Conservation (phyloP, 2,888 invertebrate species). For the Mesopsocus fuscifrons region DNA sequence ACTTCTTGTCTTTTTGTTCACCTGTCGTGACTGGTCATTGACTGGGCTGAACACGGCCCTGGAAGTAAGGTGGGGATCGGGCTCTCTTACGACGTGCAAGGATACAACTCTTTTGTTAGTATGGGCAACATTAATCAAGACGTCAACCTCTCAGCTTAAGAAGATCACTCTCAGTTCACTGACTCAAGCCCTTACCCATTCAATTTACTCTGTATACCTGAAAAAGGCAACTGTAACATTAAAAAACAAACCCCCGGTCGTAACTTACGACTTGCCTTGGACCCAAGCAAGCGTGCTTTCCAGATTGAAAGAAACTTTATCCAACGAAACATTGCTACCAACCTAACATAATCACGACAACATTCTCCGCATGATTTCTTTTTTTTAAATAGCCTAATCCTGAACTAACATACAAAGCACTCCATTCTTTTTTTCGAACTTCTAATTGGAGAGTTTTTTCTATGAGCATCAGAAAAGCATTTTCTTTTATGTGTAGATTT, state of each 20-base stretch:
- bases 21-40: neutral
- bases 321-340: constrained; percentile 9
- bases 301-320: constrained; percentile 8
- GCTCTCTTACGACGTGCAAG: constrained; percentile 7
- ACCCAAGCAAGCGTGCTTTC: neutral
- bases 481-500: neutral
- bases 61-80: neutral
- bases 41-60: neutral
- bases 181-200: neutral
- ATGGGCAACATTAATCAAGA: constrained; percentile 10
- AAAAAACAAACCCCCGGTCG: neutral
- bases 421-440: neutral
- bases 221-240: neutral
- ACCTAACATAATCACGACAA: constrained; percentile 8
- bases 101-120: constrained; percentile 9
- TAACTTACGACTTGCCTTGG: neutral
- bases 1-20: too few species aligned
- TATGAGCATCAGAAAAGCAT: neutral
- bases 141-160: neutral
- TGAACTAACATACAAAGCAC: constrained; percentile 5
- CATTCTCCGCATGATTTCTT: constrained; percentile 10
- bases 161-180: neutral
- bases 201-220: neutral
- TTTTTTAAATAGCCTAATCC: constrained; percentile 6
- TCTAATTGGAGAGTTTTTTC: constrained; percentile 5